Evolutionary conservation across 1,140 invertebrate species (phyloP).

Genomic region (Achroia grisella): DNA sequence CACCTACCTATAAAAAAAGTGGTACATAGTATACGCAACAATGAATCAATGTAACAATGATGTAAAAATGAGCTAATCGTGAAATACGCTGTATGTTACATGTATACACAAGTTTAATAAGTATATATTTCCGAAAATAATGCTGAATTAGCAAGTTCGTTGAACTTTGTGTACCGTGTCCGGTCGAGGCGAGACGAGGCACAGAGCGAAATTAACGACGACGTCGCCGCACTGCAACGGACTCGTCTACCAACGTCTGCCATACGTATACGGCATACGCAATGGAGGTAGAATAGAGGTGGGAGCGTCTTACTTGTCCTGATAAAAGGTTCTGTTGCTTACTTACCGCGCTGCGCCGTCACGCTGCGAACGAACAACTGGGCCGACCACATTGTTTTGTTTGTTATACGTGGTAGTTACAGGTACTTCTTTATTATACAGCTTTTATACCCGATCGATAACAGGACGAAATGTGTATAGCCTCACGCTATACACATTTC

Average conservation of each 20-base stretch:
- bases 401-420: conserved; percentile 3
- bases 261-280: neutral
- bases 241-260: neutral
- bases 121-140: neutral
- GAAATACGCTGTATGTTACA: too few relatives aligned
- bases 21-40: too few relatives aligned
- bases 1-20: too few relatives aligned
- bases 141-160: conserved; percentile 12
- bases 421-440: neutral
- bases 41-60: too few relatives aligned
- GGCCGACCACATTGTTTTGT: conserved; percentile 22
- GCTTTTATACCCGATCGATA: conserved; percentile 6
- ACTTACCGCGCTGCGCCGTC: conserved; percentile 33
- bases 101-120: too few relatives aligned
- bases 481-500: neutral
- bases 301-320: conserved; percentile 18
- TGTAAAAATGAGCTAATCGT: too few relatives aligned
- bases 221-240: conserved; percentile 1
- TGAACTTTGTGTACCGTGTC: neutral
- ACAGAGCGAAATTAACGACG: neutral
- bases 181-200: neutral
- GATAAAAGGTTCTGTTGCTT: conserved; percentile 20
- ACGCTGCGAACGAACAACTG: conserved; percentile 32
- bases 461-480: conserved; percentile 5
- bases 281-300: conserved; percentile 16